Conservation (phyloP, 2,113 vertebrate species). For the Calypte anna region DNA sequence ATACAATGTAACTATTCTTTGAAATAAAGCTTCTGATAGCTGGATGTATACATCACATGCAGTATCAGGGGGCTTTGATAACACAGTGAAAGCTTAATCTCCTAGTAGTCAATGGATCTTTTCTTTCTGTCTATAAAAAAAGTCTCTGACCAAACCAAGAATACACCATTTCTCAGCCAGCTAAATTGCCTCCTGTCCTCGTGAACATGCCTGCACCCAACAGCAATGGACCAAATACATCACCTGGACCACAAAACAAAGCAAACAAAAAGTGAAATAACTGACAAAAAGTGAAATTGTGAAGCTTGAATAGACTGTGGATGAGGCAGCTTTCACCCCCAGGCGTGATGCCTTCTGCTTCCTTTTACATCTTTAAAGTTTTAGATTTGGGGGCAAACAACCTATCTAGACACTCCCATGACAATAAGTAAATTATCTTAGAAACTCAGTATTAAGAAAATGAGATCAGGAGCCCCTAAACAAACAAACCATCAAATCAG, state of each 20-base stretch:
- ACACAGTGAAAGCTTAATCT: neutral
- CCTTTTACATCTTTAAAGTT: neutral
- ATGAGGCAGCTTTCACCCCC: neutral
- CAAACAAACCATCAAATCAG: neutral
- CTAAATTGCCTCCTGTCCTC: neutral
- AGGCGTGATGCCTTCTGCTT: neutral
- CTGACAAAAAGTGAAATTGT: neutral
- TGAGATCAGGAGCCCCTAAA: neutral
- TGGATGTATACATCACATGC: fast-evolving
- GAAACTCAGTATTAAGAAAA: neutral
- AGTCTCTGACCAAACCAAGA: neutral
- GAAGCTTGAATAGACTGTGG: neutral
- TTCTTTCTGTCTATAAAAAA: neutral
- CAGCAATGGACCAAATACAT: neutral
- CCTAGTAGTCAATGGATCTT: neutral
- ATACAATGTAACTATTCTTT: neutral
- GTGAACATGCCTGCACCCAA: neutral
- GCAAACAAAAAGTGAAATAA: neutral
- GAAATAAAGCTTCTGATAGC: neutral
- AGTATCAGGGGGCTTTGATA: neutral
- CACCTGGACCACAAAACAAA: neutral
- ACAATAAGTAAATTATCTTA: neutral
- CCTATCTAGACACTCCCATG: neutral
- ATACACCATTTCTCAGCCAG: neutral
- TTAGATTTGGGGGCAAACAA: neutral